phyloP scores from a whole-genome alignment of 1,140 invertebrate genomes.

The Anthonomus grandis region DNA sequence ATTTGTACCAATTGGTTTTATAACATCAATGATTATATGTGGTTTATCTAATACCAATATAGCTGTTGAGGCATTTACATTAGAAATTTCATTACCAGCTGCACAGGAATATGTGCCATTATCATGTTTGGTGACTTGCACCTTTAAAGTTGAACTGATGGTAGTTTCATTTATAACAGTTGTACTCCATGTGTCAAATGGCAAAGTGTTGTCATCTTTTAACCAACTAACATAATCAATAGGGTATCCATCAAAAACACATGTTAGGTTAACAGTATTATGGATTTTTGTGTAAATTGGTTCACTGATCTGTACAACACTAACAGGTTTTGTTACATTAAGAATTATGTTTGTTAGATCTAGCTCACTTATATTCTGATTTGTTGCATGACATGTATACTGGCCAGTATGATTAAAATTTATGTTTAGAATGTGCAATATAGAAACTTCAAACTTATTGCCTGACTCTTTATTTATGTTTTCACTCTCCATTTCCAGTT shows the following conservation, averaged over 20 bases:
- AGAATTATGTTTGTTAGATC: conserved; percentile 44
- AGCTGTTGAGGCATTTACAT: conserved; percentile 48
- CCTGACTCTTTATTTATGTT: conserved; percentile 44
- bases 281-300: conserved; percentile 52
- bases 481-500: conserved; percentile 46
- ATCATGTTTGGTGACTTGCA: conserved; percentile 61
- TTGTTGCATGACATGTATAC: conserved; percentile 52
- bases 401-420: conserved; percentile 51
- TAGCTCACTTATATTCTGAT: conserved; percentile 37
- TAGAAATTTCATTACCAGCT: conserved; percentile 42
- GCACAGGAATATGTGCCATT: conserved; percentile 64
- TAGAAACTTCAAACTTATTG: conserved; percentile 48
- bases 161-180: conserved; percentile 57
- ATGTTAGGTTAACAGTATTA: conserved; percentile 52
- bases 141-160: conserved; percentile 54
- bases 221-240: conserved; percentile 56
- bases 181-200: conserved; percentile 48
- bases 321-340: conserved; percentile 51
- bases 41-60: conserved; percentile 68
- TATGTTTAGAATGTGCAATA: conserved; percentile 47
- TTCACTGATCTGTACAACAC: conserved; percentile 49
- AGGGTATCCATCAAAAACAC: conserved; percentile 59
- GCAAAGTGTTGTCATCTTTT: conserved; percentile 54
- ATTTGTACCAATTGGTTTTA: conserved; percentile 69
- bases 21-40: conserved; percentile 66